These are phyloP conservation scores for Phataginus tetradactyla DNA, from an alignment of 2,797 vertebrate genomes.

Conservation along the genomic window DNA sequence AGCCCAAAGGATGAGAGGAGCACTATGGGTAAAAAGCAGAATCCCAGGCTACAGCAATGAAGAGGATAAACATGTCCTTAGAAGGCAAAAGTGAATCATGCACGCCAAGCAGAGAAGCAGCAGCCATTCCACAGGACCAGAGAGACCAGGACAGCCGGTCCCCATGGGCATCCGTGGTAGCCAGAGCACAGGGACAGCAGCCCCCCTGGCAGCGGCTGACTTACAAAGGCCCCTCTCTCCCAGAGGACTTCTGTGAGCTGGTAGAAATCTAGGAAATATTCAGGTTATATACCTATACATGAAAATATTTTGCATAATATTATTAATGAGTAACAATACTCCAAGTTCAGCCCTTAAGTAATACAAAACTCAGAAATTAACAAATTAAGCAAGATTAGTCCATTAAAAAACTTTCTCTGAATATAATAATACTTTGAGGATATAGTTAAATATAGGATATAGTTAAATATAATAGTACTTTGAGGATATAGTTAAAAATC, in stretches of 20 bases:
- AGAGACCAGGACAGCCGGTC: not conserved
- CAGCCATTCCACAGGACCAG: not conserved
- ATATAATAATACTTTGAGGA: conserved; percentile 35
- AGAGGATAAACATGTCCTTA: not conserved
- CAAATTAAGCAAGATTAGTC: not conserved
- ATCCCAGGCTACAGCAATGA: not conserved
- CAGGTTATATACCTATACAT: not conserved
- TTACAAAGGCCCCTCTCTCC: not conserved
- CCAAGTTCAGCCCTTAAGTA: not conserved
- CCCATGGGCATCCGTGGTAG: not conserved
- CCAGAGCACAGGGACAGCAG: not conserved
- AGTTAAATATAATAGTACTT: not conserved
- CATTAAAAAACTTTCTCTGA: not conserved
- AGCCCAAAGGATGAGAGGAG: not conserved
- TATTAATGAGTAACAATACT: not conserved
- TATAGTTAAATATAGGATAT: not conserved
- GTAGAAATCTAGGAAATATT: not conserved
- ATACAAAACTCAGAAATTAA: not conserved
- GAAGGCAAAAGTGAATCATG: not conserved
- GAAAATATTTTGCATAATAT: conserved; percentile 43
- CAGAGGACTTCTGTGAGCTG: not conserved
- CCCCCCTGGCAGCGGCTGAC: not conserved
- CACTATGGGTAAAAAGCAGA: not conserved
- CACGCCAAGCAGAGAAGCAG: not conserved
- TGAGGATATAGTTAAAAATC: not conserved